These are phyloP conservation scores for Brachionus paranguensis DNA, from an alignment of 1,140 invertebrate species.

Conservation along the genomic window DNA sequence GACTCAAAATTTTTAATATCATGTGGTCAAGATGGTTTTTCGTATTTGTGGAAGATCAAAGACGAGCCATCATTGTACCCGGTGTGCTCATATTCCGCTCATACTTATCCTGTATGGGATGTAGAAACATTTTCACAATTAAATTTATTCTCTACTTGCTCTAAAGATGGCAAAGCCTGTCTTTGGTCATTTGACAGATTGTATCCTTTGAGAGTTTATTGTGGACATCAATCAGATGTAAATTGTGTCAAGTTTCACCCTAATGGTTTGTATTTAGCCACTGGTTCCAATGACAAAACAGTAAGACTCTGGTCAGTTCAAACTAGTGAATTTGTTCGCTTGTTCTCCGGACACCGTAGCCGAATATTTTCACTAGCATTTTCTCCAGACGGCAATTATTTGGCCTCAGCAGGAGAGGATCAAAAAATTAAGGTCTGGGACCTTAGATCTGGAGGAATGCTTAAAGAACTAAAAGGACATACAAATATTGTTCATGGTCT, in stretches of 20 bases:
- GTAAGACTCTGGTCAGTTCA: slow-evolving; percentile 58
- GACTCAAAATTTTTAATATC: slow-evolving; percentile 64
- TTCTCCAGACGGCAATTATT: slow-evolving; percentile 65
- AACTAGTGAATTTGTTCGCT: slow-evolving; percentile 54
- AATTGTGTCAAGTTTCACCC: slow-evolving; percentile 76
- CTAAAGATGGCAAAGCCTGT: slow-evolving; percentile 73
- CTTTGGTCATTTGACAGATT: slow-evolving; percentile 76
- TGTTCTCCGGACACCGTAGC: slow-evolving; percentile 61
- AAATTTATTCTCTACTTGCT: slow-evolving; percentile 63
- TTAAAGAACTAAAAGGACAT: slow-evolving; percentile 63
- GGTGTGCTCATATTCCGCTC: slow-evolving; percentile 62
- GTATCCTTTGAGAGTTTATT: slow-evolving; percentile 71
- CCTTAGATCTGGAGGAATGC: slow-evolving; percentile 60
- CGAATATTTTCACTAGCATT: slow-evolving; percentile 63
- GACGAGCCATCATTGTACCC: slow-evolving; percentile 47
- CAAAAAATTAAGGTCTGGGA: slow-evolving; percentile 66
- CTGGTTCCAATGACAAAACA: slow-evolving; percentile 59
- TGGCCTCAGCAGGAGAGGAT: slow-evolving; percentile 67
- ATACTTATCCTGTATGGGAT: slow-evolving; percentile 79
- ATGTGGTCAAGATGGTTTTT: slow-evolving; percentile 65
- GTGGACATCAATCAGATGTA: slow-evolving; percentile 74
- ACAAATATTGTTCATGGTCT: slow-evolving; percentile 62
- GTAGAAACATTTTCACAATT: slow-evolving; percentile 57
- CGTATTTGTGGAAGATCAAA: slow-evolving; percentile 52
- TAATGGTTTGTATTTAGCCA: slow-evolving; percentile 61